Evolutionary conservation across 2,888 invertebrate genomes (phyloP).

Genomic region (Stenodema calcarata): DNA sequence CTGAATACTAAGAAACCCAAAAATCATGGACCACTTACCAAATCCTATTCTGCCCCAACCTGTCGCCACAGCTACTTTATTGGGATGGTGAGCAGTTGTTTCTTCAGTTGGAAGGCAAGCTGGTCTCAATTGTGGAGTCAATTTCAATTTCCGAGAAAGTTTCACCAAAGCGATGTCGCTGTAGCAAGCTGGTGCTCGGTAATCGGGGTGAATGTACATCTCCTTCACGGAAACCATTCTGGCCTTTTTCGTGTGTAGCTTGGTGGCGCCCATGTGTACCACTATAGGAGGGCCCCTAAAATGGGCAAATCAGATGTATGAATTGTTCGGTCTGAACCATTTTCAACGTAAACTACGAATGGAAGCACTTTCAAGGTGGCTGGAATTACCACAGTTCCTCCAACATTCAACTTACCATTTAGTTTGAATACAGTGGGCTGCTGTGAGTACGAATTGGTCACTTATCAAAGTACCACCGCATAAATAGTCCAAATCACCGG

Average conservation of each 20-base stretch:
- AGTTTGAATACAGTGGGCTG: slow-evolving; percentile 63
- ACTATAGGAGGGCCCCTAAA: slow-evolving; percentile 63
- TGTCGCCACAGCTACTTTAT: slow-evolving; percentile 64
- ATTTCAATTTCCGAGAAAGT: slow-evolving; percentile 64
- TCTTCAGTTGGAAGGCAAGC: slow-evolving; percentile 66
- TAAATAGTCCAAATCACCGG: slow-evolving; percentile 56
- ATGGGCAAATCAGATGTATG: background rate
- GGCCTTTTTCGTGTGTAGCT: slow-evolving; percentile 40
- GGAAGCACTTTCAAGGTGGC: too few species aligned
- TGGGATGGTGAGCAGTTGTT: slow-evolving; percentile 45
- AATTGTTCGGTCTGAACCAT: too few species aligned
- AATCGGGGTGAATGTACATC: slow-evolving; percentile 67
- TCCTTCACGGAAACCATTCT: slow-evolving; percentile 59
- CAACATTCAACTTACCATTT: slow-evolving; percentile 53
- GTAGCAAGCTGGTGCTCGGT: slow-evolving; percentile 66
- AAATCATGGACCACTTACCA: slow-evolving; percentile 56
- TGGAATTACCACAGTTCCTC: too few species aligned
- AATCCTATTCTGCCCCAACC: slow-evolving; percentile 68
- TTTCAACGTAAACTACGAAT: too few species aligned
- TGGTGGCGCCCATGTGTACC: slow-evolving; percentile 64
- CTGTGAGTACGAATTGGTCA: slow-evolving; percentile 63
- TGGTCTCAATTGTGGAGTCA: slow-evolving; percentile 68
- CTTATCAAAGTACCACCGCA: slow-evolving; percentile 65
- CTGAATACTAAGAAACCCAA: background rate
- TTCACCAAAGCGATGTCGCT: slow-evolving; percentile 74